A percentile compares a stretch with the other conserved stretches of the same genome.
These are phyloP conservation scores for Rhyzopertha dominica DNA, from an alignment of 1,140 invertebrate species.

Conservation along the genomic window DNA sequence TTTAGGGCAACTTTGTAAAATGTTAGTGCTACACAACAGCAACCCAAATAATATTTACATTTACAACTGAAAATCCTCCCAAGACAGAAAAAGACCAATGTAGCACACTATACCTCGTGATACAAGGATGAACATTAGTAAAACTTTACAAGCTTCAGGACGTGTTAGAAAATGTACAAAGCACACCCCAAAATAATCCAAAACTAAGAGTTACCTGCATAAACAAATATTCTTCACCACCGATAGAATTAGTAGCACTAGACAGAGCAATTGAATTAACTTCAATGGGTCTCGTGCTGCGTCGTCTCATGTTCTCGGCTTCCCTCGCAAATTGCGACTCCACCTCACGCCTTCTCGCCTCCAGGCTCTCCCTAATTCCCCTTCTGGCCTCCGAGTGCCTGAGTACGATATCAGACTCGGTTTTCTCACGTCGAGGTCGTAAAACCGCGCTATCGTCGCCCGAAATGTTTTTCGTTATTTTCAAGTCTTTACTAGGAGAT, in stretches of 20 bases:
- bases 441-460: constrained; percentile 40
- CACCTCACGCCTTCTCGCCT: constrained; percentile 48
- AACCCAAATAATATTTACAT: too few relatives aligned
- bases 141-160: not conserved
- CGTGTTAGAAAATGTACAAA: constrained; percentile 8
- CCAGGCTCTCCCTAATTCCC: constrained; percentile 45
- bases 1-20: too few relatives aligned
- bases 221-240: constrained; percentile 41
- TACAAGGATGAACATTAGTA: constrained; percentile 6
- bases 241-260: constrained; percentile 30
- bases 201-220: constrained; percentile 40
- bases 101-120: too few relatives aligned
- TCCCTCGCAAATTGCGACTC: constrained; percentile 44
- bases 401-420: constrained; percentile 77
- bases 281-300: constrained; percentile 49
- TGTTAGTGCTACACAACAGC: too few relatives aligned
- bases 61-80: too few relatives aligned
- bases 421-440: constrained; percentile 74
- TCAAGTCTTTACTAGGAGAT: constrained; percentile 34
- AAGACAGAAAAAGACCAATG: too few relatives aligned
- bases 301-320: constrained; percentile 44
- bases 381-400: constrained; percentile 53
- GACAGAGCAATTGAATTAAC: constrained; percentile 33
- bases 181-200: constrained; percentile 27
- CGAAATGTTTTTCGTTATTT: constrained; percentile 43